Percentiles rank a stretch among this genome's conserved stretches.
Evolutionary conservation across 2,113 vertebrate genomes (phyloP).

Genomic region (Orthonyx spaldingii): DNA sequence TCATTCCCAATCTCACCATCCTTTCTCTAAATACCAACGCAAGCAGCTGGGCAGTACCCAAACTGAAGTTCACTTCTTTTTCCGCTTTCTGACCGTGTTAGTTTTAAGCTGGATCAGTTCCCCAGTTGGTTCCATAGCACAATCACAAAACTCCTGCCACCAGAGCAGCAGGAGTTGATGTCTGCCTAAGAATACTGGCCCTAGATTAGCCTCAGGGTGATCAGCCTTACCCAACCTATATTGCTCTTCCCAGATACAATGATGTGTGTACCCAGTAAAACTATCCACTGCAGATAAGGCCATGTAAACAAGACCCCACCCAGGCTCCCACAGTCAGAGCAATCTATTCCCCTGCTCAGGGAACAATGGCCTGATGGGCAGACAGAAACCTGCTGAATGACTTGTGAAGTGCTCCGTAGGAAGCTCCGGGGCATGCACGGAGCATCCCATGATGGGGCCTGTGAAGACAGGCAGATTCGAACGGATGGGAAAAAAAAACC

Average conservation of each 20-base stretch:
- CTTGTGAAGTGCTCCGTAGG: neutral
- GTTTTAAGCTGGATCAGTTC: neutral
- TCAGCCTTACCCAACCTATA: neutral
- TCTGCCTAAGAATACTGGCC: neutral
- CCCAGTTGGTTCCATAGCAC: neutral
- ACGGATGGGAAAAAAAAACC: accelerated
- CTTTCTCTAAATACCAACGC: neutral
- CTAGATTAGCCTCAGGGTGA: neutral
- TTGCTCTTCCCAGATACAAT: neutral
- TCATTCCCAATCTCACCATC: neutral
- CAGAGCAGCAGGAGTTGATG: neutral
- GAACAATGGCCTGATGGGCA: neutral
- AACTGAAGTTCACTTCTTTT: neutral
- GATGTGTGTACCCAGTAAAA: neutral
- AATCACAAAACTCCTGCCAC: neutral
- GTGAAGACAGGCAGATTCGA: neutral
- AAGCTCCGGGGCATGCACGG: neutral
- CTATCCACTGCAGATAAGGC: neutral
- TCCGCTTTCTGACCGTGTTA: neutral
- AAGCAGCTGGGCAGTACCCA: neutral
- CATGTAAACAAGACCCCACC: neutral
- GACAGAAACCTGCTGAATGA: neutral
- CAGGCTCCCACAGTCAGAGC: neutral
- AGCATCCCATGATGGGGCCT: neutral
- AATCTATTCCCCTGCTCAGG: neutral